These are phyloP conservation scores for Pseudopleuronectes americanus DNA, from an alignment of 2,797 vertebrate species.

Conservation along the genomic window DNA sequence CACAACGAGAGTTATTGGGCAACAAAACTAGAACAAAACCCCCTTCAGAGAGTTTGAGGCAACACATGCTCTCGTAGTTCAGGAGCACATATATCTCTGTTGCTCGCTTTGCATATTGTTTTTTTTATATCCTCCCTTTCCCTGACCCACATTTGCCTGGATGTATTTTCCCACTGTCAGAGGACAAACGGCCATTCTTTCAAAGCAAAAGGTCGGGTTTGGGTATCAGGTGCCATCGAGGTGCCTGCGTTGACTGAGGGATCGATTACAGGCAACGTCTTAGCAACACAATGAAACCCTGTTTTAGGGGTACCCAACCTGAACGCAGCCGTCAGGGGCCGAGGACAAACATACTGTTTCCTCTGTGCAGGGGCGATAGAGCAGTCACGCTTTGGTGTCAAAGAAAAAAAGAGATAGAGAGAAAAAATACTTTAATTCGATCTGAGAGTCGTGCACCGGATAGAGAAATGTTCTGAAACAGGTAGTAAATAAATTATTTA, in stretches of 20 bases:
- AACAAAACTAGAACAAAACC: not conserved
- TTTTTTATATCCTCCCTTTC: constrained; percentile 41
- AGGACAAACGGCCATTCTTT: constrained; percentile 71
- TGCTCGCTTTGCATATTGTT: constrained; percentile 27
- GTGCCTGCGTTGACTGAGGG: constrained; percentile 61
- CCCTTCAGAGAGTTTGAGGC: constrained; percentile 6
- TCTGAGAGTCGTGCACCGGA: too few species aligned
- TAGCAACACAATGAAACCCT: constrained; percentile 77
- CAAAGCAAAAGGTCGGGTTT: constrained; percentile 66
- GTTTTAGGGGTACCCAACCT: constrained; percentile 55
- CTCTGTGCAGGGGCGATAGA: constrained; percentile 63
- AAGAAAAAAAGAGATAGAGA: too few species aligned
- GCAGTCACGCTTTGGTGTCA: not conserved
- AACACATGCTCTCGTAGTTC: constrained; percentile 18
- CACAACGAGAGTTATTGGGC: not conserved
- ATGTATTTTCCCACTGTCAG: constrained; percentile 67
- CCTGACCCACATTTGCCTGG: constrained; percentile 69
- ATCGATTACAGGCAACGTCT: constrained; percentile 75
- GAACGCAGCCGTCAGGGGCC: constrained; percentile 47
- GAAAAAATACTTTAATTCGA: too few species aligned
- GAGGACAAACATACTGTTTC: constrained; percentile 65
- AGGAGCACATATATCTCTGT: constrained; percentile 35
- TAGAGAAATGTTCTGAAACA: too few species aligned
- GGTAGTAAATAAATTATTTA: too few species aligned
- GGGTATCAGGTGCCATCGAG: constrained; percentile 76